Evolutionary conservation across 2,888 invertebrate species (phyloP), one percentile per base, ranked within the genome.

Genomic region (Dorcus hopei): DNA sequence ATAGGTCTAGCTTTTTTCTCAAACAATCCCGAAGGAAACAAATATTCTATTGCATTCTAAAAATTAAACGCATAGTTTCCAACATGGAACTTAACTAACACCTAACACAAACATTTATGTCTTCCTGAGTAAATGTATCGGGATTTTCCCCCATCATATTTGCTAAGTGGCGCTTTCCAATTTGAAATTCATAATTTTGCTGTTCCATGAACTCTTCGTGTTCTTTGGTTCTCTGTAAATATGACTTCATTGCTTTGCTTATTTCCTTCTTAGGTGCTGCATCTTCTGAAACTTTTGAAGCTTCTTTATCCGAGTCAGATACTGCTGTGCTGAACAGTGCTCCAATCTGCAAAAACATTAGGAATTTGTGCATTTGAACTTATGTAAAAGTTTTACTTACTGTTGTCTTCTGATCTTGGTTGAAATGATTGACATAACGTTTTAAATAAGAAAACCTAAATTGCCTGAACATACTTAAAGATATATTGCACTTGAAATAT

Each of bases 121-220:
- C 93, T 54, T 87, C 84, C 74, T 97, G 93, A 0, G 91, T 90
- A 74, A 98, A 93, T 0, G 85, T 87, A 71, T 95, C 91, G 0
- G 91, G 89, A 81, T 97, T 91, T 77, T 89, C 88, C 0, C 97
- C 97, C 98, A 99, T 99, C 87, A 99, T 99, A 77, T 97, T 97
- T 0, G 99, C 98, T 63, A 99, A 84, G 81, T 99, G 97, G 38
- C 97, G 83, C 76, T 91, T 94, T 11, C 99, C 99, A 71, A 95
- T 88, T 76, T 93, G 88, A 77, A 87, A 99, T 71, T 96, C 93
- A 9, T 84, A 77, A 51, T 83, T 82, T 77, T 95, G 88, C 62
- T 85, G 84, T 70, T 87, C 84, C 85, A 97, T 91, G 72, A 95
- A 93, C 61, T 87, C 85, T 72, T 94, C 90, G 74, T 95, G 89